Percentiles rank a stretch among this genome's conserved stretches.
phyloP scores from a whole-genome alignment of 2,113 vertebrate species.

The Hylia prasina region DNA sequence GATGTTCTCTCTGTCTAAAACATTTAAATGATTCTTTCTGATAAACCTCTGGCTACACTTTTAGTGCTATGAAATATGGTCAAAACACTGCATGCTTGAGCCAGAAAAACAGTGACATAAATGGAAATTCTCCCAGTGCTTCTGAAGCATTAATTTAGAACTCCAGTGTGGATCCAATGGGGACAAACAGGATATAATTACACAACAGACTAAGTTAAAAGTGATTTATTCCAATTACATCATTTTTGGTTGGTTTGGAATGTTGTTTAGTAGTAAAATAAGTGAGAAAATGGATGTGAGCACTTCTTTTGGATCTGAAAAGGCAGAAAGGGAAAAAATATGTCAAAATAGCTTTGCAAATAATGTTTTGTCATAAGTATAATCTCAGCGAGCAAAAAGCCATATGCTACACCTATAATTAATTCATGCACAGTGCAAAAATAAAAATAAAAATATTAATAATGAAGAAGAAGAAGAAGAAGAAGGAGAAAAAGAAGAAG shows the following conservation, averaged over 20 bases:
- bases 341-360: neutral
- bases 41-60: neutral
- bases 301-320: neutral
- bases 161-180: neutral
- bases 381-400: neutral
- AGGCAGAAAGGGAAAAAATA: neutral
- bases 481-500: neutral
- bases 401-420: neutral
- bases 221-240: neutral
- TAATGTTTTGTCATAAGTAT: neutral
- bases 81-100: neutral
- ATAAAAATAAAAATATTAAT: neutral
- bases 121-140: neutral
- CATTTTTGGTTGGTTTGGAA: neutral
- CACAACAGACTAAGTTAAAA: neutral
- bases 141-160: neutral
- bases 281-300: neutral
- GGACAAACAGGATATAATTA: neutral
- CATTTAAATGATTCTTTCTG: neutral
- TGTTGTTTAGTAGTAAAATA: neutral
- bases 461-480: neutral
- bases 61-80: neutral
- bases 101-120: neutral
- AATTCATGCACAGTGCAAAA: neutral
- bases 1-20: neutral